Evolutionary conservation across 2,797 vertebrate species (phyloP).

Genomic region (Chrosomus eos): DNA sequence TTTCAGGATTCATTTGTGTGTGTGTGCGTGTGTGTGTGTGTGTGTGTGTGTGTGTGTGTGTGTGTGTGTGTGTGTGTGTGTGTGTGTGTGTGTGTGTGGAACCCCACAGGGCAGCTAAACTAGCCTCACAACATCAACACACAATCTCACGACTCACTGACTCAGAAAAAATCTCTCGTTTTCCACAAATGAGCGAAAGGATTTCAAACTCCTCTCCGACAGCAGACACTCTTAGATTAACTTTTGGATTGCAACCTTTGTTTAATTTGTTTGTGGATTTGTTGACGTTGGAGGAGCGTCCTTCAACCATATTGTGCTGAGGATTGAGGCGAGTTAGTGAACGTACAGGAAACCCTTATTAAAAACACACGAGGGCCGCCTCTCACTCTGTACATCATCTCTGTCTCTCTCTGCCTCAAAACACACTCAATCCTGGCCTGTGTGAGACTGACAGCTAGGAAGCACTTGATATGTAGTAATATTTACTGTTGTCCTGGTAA

Average conservation of each 20-base stretch:
- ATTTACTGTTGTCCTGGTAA: conserved; percentile 43
- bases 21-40: too few relatives aligned
- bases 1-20: background rate
- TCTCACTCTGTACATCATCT: background rate
- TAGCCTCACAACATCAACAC: conserved; percentile 58
- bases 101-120: conserved; percentile 28
- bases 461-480: conserved; percentile 23
- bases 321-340: conserved; percentile 47
- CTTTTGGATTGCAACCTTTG: conserved; percentile 49
- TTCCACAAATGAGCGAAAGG: conserved; percentile 47
- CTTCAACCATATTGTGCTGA: conserved; percentile 41
- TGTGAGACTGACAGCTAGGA: background rate
- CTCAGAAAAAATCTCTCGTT: conserved; percentile 78
- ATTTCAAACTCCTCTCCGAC: conserved; percentile 17
- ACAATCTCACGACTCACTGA: conserved; percentile 82
- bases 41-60: background rate
- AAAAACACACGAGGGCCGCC: conserved; percentile 59
- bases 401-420: background rate
- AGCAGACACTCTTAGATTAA: conserved; percentile 60
- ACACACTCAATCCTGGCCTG: conserved; percentile 7
- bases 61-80: background rate
- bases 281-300: conserved; percentile 46
- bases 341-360: conserved; percentile 60
- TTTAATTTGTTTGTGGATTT: conserved; percentile 58
- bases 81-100: background rate